Evolutionary conservation across 2,113 vertebrate species (phyloP).

Genomic region (Hippocampus zosterae): DNA sequence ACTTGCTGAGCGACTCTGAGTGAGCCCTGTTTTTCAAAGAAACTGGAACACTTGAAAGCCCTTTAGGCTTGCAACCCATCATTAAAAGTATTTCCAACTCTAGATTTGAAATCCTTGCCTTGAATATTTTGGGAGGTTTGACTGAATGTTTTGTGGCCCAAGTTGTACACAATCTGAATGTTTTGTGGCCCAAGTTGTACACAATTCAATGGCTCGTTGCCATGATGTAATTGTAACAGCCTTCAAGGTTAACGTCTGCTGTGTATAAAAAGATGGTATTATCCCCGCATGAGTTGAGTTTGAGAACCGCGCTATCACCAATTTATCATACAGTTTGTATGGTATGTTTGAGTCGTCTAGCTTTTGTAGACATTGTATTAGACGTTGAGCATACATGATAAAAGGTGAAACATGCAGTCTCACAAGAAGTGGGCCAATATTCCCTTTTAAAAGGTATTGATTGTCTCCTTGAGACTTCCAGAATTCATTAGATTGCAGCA

Average conservation of each 20-base stretch:
- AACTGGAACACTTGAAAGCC: neutral
- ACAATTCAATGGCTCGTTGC: neutral
- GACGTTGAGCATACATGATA: too few relatives aligned
- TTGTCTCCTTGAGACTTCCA: too few relatives aligned
- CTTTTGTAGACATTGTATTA: too few relatives aligned
- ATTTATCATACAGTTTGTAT: too few relatives aligned
- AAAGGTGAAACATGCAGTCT: too few relatives aligned
- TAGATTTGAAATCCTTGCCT: neutral
- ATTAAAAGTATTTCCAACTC: neutral
- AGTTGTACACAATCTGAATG: neutral
- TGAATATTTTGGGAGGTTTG: neutral
- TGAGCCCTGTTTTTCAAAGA: neutral
- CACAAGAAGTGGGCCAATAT: too few relatives aligned
- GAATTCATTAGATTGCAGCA: too few relatives aligned
- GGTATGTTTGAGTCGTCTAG: too few relatives aligned
- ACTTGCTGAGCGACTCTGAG: neutral
- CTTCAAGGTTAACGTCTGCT: neutral
- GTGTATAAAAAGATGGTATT: neutral
- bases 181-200: neutral
- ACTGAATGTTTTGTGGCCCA: neutral
- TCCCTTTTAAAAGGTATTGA: too few relatives aligned
- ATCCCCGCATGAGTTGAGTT: too few relatives aligned
- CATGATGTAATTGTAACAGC: neutral
- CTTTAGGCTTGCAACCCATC: neutral
- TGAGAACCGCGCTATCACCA: too few relatives aligned